Percentiles rank a stretch among this genome's conserved stretches.
Evolutionary conservation across 2,888 invertebrate genomes (phyloP).

Genomic region (Macropis europaea): DNA sequence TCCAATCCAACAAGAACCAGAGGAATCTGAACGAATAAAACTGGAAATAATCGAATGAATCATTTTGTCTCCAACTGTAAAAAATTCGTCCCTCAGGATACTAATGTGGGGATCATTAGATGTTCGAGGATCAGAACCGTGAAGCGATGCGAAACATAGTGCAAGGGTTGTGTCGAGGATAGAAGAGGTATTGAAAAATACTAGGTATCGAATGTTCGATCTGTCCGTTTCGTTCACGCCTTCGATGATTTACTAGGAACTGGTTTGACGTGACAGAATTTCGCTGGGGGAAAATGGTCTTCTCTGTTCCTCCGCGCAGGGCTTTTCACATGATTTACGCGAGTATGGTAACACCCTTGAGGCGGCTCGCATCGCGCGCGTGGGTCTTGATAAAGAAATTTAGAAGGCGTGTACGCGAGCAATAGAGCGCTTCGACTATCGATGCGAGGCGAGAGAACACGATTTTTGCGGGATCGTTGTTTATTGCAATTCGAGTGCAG

Average conservation of each 20-base stretch:
- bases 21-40: too few relatives aligned
- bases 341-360: neutral
- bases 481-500: conserved; percentile 27
- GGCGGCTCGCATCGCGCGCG: neutral
- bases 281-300: conserved; percentile 5
- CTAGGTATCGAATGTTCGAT: conserved; percentile 43
- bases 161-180: too few relatives aligned
- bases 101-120: too few relatives aligned
- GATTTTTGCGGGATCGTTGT: conserved; percentile 9
- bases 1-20: too few relatives aligned
- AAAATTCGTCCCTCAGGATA: too few relatives aligned
- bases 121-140: too few relatives aligned
- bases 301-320: neutral
- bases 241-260: conserved; percentile 54
- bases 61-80: too few relatives aligned
- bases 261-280: conserved; percentile 56
- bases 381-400: conserved; percentile 35
- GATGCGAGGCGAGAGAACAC: neutral
- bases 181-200: too few relatives aligned
- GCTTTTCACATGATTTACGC: conserved; percentile 15
- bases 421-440: neutral
- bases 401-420: conserved; percentile 21
- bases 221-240: conserved; percentile 52
- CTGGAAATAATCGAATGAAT: too few relatives aligned
- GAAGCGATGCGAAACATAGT: too few relatives aligned